A percentile compares a stretch with the other conserved stretches of the same genome.
phyloP scores from a whole-genome alignment of 30 jellyfish, hydroid and myxozoan species.

The Aurelia sp. region DNA sequence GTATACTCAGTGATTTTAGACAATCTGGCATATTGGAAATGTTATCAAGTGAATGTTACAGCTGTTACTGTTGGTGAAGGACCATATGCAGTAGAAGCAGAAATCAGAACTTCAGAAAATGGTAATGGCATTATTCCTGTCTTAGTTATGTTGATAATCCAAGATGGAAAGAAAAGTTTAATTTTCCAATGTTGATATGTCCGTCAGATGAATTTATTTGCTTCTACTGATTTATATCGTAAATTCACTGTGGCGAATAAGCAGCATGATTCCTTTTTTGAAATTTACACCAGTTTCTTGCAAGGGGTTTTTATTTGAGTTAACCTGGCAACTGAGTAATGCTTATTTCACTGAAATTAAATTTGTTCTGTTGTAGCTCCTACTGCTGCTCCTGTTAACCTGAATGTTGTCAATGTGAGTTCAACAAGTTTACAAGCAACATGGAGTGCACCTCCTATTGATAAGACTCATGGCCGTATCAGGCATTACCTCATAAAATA shows the following conservation, averaged over 20 bases:
- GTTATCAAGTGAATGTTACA: constrained; percentile 7
- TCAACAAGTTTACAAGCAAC: constrained; percentile 22
- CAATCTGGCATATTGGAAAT: background rate
- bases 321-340: background rate
- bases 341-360: background rate
- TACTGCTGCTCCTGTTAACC: constrained; percentile 12
- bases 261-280: too few species aligned
- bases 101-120: background rate
- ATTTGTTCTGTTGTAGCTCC: background rate
- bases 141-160: too few species aligned
- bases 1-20: background rate
- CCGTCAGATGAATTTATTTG: too few species aligned
- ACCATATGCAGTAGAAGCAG: background rate
- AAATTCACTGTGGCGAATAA: too few species aligned
- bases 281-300: background rate
- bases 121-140: background rate
- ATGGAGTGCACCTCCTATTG: constrained; percentile 7
- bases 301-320: too few species aligned
- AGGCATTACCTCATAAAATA: background rate
- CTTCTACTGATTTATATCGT: too few species aligned
- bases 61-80: constrained; percentile 36
- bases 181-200: too few species aligned
- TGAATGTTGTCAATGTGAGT: background rate
- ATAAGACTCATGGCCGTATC: constrained; percentile 13
- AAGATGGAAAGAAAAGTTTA: too few species aligned